Percentiles rank a stretch among this genome's conserved stretches.
phyloP scores from a whole-genome alignment of 2,113 vertebrate genomes.

The Cairina moschata region DNA sequence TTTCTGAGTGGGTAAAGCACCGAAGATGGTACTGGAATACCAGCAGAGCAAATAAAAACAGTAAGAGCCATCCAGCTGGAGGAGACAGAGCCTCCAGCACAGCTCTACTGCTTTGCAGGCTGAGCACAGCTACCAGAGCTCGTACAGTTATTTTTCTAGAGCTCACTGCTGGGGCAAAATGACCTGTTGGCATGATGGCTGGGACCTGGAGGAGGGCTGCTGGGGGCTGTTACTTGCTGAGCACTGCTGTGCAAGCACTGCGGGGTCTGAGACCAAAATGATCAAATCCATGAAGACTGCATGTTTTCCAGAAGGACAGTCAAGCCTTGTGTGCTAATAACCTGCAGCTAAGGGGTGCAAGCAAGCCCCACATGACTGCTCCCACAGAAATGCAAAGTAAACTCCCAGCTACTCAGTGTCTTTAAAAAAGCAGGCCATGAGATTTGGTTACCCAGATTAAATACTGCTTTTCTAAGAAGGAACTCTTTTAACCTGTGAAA shows the following conservation, averaged over 20 bases:
- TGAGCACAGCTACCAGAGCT: not conserved
- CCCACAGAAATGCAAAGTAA: not conserved
- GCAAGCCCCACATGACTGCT: not conserved
- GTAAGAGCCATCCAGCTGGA: not conserved
- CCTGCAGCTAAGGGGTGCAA: not conserved
- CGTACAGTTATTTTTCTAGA: not conserved
- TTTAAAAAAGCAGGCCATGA: not conserved
- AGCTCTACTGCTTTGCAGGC: not conserved
- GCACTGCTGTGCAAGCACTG: not conserved
- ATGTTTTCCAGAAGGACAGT: not conserved
- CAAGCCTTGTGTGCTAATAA: not conserved
- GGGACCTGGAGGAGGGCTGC: not conserved
- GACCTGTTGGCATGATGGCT: not conserved
- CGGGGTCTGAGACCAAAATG: not conserved
- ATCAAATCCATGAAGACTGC: fast-evolving
- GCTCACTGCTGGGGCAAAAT: not conserved
- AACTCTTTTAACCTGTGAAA: not conserved
- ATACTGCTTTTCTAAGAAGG: not conserved
- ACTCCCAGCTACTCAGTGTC: not conserved
- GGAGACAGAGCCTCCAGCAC: not conserved
- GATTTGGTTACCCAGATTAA: not conserved
- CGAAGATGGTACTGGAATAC: fast-evolving
- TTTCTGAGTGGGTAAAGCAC: not conserved
- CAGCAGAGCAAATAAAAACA: not conserved
- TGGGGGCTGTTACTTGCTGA: not conserved